These are phyloP conservation scores for Mallateleia sp. DNA, from an alignment of 2,888 invertebrate genomes.

Conservation along the genomic window DNA sequence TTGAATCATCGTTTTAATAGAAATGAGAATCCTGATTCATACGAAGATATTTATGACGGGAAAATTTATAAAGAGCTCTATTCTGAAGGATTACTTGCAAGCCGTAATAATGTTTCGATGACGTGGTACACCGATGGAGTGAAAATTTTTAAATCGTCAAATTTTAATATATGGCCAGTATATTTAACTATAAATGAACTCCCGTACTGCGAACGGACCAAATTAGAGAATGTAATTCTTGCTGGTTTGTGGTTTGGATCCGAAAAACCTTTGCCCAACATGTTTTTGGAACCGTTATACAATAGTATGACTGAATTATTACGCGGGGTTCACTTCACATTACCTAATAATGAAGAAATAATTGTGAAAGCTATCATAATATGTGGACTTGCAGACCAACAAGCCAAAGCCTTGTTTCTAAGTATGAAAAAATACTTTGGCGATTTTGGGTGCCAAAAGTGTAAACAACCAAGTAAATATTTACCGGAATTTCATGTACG, in stretches of 20 bases:
- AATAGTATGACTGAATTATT: not conserved
- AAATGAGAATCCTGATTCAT: not conserved
- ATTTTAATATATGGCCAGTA: not conserved
- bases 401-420: slow-evolving; percentile 64
- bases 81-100: not conserved
- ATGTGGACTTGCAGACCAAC: slow-evolving; percentile 50
- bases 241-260: not conserved
- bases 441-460: slow-evolving; percentile 28
- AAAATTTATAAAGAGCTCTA: not conserved
- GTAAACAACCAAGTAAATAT: not conserved
- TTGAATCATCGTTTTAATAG: not conserved
- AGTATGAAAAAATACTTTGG: slow-evolving; percentile 61
- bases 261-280: not conserved
- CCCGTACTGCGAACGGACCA: not conserved
- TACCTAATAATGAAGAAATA: not conserved
- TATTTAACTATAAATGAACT: not conserved
- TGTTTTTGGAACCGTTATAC: not conserved
- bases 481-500: not conserved
- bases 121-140: not conserved
- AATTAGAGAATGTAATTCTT: not conserved
- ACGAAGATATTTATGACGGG: not conserved
- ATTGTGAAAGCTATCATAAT: slow-evolving; percentile 18
- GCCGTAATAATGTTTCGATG: not conserved
- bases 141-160: not conserved
- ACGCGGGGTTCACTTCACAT: not conserved